phyloP scores from a whole-genome alignment of 35 echinoderm and acorn worm species.

The Eucidaris tribuloides region DNA sequence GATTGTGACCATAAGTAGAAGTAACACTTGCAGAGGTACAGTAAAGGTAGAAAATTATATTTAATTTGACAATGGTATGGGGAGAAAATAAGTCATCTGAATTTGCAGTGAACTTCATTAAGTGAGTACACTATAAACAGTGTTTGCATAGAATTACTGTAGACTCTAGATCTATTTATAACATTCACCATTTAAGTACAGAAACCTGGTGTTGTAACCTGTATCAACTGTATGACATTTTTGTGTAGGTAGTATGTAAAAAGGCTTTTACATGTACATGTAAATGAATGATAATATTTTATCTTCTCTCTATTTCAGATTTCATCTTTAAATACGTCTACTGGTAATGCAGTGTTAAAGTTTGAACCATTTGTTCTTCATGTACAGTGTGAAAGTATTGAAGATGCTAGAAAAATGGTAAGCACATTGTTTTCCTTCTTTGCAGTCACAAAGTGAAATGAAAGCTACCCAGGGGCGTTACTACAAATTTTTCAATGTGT shows the following conservation, averaged over 20 bases:
- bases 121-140: not conserved
- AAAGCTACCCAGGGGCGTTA: not conserved
- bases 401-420: constrained; percentile 77
- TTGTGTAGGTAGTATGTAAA: not conserved
- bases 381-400: constrained; percentile 66
- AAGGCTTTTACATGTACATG: not conserved
- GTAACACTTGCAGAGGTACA: not conserved
- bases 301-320: constrained; percentile 2
- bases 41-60: not conserved
- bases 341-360: constrained; percentile 62
- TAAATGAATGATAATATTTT: not conserved
- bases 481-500: too few relatives aligned
- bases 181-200: not conserved
- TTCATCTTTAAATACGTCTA: not conserved
- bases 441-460: not conserved
- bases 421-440: not conserved
- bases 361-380: constrained; percentile 94
- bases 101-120: not conserved
- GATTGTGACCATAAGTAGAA: not conserved
- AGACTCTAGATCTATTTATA: not conserved
- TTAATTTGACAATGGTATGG: not conserved
- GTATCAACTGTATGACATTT: not conserved
- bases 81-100: not conserved
- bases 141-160: not conserved
- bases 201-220: not conserved